Evolutionary conservation across 2,888 invertebrate species (phyloP), one percentile per base, ranked within the genome.

Genomic region (Mantis religiosa): DNA sequence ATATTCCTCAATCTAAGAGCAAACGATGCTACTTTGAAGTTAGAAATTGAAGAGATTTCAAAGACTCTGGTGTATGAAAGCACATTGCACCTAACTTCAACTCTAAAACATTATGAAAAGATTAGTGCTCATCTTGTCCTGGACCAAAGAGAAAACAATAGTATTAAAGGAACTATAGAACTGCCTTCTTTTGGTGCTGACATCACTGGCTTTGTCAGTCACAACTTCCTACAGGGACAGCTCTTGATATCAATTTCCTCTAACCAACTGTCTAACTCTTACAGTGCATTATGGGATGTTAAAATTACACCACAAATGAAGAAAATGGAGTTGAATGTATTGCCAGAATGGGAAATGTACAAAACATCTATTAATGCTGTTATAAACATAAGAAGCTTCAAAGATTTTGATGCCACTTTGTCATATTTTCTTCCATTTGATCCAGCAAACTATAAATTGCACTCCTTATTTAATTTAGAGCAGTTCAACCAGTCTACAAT

Each of bases 191-290:
- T 87, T 9, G 25, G 12, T 8, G 30, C 30, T 20, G 81, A 71
- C 20, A 34, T 89, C 25, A 85, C 87, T 7, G 89, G 88, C 9
- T 82, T 86, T 41, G 88, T 89, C 25, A 89, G 89, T n/a, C 87
- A 90, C 84, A 87, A 90, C 41, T 88, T 83, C 28, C 47, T 89
- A 54, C 83, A 85, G 2, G 87, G 87, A 28, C 54, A 88, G 47
- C 54, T 90, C 41, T 47, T 87, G 7, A 88, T 83, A 28, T 54
- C 87, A 81, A 88, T 88, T 15, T 41, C 84, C 12, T 87, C 54
- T 14, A 28, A 88, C 27, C 71, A 54, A 12, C 81, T 85, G 12
- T 34, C 41, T 34, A 89, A 47, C 28, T 71, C 83, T 34, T 47
- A 28, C 20, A 87, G 84, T 81, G 85, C 87, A 25, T 25, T 27